Evolutionary conservation across 2,888 invertebrate species (phyloP).

Genomic region (Toxonevra muliebris): DNA sequence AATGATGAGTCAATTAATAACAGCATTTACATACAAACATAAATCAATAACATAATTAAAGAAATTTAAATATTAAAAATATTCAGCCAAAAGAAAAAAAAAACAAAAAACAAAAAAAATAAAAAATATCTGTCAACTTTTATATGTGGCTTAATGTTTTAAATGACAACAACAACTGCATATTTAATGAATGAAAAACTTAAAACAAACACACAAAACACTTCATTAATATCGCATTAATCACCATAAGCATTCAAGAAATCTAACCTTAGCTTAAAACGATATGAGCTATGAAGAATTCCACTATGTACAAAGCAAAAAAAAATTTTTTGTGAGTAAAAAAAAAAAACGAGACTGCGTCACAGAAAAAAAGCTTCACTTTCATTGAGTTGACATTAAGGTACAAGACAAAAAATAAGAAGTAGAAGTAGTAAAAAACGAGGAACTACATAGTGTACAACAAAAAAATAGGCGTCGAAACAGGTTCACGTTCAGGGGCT

Average conservation of each 20-base stretch:
- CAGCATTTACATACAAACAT: too few relatives aligned
- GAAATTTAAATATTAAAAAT: neutral
- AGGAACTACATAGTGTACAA: neutral
- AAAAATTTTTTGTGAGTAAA: too few relatives aligned
- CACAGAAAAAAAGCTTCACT: constrained; percentile 19
- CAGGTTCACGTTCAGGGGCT: constrained; percentile 9
- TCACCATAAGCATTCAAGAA: neutral
- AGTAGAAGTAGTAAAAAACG: too few relatives aligned
- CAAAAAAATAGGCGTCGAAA: constrained; percentile 9
- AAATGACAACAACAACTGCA: neutral
- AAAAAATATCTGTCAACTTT: neutral
- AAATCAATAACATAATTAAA: too few relatives aligned
- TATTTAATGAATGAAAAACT: neutral
- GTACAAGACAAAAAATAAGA: neutral
- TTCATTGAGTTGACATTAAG: constrained; percentile 18
- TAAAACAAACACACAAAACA: constrained; percentile 13
- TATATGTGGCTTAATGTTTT: neutral
- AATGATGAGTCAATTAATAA: too few relatives aligned
- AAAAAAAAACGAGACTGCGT: neutral
- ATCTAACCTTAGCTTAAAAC: neutral
- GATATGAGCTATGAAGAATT: too few relatives aligned
- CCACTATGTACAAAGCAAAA: too few relatives aligned
- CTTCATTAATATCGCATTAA: constrained; percentile 17
- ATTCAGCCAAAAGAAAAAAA: neutral
- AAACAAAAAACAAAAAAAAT: neutral